Evolutionary conservation across 2,888 invertebrate species (phyloP).

Genomic region (Entomobrya multifasciata): DNA sequence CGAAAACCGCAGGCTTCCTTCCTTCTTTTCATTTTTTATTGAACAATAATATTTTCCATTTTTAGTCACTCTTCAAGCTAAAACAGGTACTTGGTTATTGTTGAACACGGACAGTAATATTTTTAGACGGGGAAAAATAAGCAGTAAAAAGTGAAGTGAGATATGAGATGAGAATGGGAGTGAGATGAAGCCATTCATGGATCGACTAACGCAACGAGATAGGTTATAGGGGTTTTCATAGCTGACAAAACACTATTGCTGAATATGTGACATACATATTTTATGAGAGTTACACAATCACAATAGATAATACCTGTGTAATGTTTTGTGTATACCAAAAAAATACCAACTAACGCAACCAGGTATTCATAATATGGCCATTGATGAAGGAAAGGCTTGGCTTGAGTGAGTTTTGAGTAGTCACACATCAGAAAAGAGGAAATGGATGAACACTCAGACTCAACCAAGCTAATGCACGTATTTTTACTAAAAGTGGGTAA

Average conservation of each 20-base stretch:
- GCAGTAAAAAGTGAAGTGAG: conserved; percentile 2
- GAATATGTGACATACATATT: conserved; percentile 17
- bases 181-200: conserved; percentile 38
- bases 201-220: background rate
- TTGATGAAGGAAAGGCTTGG: background rate
- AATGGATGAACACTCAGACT: background rate
- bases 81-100: background rate
- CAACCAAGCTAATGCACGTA: background rate
- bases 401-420: background rate
- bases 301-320: conserved; percentile 1
- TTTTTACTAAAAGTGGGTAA: background rate
- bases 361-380: background rate
- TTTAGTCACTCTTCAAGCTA: conserved; percentile 6
- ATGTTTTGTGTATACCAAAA: too few relatives aligned
- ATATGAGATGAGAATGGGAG: background rate
- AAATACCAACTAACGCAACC: too few relatives aligned
- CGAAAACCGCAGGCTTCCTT: conserved; percentile 35
- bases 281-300: conserved; percentile 9
- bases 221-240: conserved; percentile 24
- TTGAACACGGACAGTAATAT: conserved; percentile 12
- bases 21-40: background rate
- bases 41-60: conserved; percentile 21
- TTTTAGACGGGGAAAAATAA: conserved; percentile 18
- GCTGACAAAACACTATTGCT: conserved; percentile 11
- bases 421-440: conserved; percentile 1